These are phyloP conservation scores for Zaprionus ghesquierei DNA, from an alignment of 1,140 invertebrate genomes.

Conservation along the genomic window DNA sequence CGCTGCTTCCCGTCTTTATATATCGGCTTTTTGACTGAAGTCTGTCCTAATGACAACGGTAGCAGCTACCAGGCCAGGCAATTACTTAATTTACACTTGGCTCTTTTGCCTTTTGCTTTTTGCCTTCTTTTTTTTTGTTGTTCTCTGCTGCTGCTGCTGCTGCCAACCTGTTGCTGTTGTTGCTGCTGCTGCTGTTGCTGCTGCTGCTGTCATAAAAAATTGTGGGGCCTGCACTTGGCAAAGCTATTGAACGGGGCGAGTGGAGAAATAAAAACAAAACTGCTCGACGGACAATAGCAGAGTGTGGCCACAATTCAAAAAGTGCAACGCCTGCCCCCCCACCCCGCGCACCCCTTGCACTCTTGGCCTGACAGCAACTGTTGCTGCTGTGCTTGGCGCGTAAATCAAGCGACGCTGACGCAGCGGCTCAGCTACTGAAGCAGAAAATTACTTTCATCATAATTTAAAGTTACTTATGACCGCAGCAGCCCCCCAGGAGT, in stretches of 20 bases:
- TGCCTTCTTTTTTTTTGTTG: conserved; percentile 27
- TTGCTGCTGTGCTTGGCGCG: neutral
- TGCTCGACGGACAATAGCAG: conserved; percentile 43
- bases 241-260: conserved; percentile 46
- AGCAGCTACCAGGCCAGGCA: conserved; percentile 64
- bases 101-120: conserved; percentile 28
- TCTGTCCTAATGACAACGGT: conserved; percentile 73
- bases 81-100: conserved; percentile 79
- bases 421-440: conserved; percentile 75
- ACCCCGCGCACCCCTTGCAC: no score
- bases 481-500: conserved; percentile 42
- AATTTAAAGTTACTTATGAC: conserved; percentile 81
- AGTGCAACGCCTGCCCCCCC: conserved; percentile 27
- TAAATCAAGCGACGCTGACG: conserved; percentile 16
- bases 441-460: conserved; percentile 82
- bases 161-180: conserved; percentile 25
- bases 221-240: conserved; percentile 25
- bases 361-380: neutral
- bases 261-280: conserved; percentile 23
- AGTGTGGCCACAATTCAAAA: conserved; percentile 49
- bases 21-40: conserved; percentile 49
- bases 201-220: conserved; percentile 36
- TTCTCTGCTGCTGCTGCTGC: conserved; percentile 15
- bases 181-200: conserved; percentile 10
- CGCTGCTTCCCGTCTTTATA: conserved; percentile 29